These are phyloP conservation scores for Peribatodes rhomboidaria DNA, from an alignment of 2,888 invertebrate genomes.

Conservation along the genomic window DNA sequence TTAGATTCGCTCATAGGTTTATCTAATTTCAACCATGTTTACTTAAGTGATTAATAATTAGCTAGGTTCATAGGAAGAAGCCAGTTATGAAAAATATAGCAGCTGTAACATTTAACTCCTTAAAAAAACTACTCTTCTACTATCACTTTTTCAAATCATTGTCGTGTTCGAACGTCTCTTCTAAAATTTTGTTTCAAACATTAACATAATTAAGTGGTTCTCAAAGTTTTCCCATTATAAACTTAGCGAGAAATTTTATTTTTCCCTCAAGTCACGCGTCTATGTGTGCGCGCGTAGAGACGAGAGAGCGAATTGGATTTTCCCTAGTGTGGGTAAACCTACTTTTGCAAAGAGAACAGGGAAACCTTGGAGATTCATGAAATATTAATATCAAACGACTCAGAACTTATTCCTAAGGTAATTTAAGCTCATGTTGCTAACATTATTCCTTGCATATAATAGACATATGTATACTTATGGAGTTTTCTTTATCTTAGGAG, in stretches of 20 bases:
- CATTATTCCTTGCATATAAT: conserved; percentile 53
- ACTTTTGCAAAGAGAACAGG: conserved; percentile 83
- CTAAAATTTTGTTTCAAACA: conserved; percentile 87
- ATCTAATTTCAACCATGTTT: background rate
- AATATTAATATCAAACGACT: conserved; percentile 79
- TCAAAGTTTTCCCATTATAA: conserved; percentile 87
- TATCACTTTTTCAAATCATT: conserved; percentile 72
- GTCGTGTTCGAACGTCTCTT: conserved; percentile 83
- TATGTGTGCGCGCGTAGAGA: conserved; percentile 80
- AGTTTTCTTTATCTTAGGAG: conserved; percentile 12
- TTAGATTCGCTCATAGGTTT: background rate
- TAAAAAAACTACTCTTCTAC: conserved; percentile 7
- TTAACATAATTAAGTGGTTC: conserved; percentile 87
- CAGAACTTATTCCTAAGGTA: conserved; percentile 72
- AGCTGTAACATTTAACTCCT: background rate
- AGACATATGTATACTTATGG: conserved; percentile 22
- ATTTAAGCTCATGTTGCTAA: conserved; percentile 65
- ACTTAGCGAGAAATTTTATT: conserved; percentile 87
- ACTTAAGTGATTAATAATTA: background rate
- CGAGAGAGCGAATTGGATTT: conserved; percentile 85
- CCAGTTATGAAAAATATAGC: background rate
- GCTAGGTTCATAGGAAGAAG: background rate
- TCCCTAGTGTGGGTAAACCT: conserved; percentile 83
- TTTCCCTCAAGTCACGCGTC: conserved; percentile 85
- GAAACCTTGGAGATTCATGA: conserved; percentile 82